These are phyloP conservation scores for Apis florea DNA, from an alignment of 1,140 invertebrate species.

Conservation along the genomic window DNA sequence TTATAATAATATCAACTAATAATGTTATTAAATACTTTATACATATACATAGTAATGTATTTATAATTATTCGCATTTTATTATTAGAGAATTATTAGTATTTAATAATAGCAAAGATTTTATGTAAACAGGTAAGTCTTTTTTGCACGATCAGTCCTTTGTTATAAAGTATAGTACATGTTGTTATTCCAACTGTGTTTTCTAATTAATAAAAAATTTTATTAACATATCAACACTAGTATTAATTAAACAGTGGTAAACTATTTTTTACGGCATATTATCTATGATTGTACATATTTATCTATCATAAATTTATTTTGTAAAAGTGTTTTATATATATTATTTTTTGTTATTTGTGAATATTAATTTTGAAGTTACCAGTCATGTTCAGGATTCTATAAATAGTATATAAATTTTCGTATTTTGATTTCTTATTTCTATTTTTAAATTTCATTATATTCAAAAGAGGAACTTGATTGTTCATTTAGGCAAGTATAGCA, in stretches of 20 bases:
- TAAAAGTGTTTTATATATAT: constrained; percentile 6
- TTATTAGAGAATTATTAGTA: constrained; percentile 63
- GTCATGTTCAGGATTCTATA: constrained; percentile 40
- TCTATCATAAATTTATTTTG: constrained; percentile 29
- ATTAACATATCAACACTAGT: constrained; percentile 13
- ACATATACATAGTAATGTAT: constrained; percentile 69
- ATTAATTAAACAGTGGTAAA: constrained; percentile 31
- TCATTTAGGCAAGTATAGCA: constrained; percentile 53
- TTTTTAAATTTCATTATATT: constrained; percentile 32
- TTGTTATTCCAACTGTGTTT: constrained; percentile 40
- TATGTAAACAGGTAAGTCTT: constrained; percentile 71
- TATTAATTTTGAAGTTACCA: constrained; percentile 37
- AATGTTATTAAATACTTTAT: constrained; percentile 73
- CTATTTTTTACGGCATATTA: constrained; percentile 28
- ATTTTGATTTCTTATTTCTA: constrained; percentile 16
- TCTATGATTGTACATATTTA: constrained; percentile 37
- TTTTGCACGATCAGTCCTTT: constrained; percentile 47
- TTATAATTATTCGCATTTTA: constrained; percentile 66
- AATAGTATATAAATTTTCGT: constrained; percentile 18
- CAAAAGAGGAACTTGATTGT: constrained; percentile 49
- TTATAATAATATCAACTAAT: constrained; percentile 63
- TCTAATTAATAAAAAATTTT: constrained; percentile 13
- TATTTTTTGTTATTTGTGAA: constrained; percentile 17
- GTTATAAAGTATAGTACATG: constrained; percentile 35
- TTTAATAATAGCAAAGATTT: constrained; percentile 70